Evolutionary conservation across 2,888 invertebrate species (phyloP), one percentile per base, ranked within the genome.

Genomic region (Anticlea derivata): DNA sequence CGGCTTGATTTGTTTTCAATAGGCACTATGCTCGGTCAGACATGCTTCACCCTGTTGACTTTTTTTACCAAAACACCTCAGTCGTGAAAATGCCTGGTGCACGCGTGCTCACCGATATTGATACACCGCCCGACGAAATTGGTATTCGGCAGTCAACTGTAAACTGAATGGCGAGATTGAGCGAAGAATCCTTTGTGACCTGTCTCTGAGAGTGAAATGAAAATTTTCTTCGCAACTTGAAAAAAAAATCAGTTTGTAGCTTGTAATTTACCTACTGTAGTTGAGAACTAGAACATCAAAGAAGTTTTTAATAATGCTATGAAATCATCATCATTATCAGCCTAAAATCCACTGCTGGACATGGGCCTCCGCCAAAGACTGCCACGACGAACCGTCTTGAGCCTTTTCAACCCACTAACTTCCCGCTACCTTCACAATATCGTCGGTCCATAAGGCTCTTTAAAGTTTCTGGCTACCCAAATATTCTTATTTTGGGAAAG

Each of bases 61-160:
- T 10, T 35, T 44, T 44, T 41, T 17, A 17, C 23, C 17, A 37
- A 37, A 46, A 46, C 24, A 26, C 31, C 10, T 46, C 46, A 50
- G 37, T 22, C 34, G 43, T 39, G 13, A 50, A 44, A 50, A 44
- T 45, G 31, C 46, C 26, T 22, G 37, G 11, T 52, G 40, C 30
- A 46, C 41, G 24, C 48, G 30, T 26, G 30, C 29, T 20, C 11
- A 26, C n/a, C 37, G 8, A 37, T 40, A 48, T 44, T 44, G 38
- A 48, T 44, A 44, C 37, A 39, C 39, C 39, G 33, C 38, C 38
- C 13, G 39, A n/a, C 40, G 43, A 53, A 43, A 53, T 52, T 53
- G 53, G 48, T 48, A 53, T 44, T 30, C 33, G 20, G 34, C 48
- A 48, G 53, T 44, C 20, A 53, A 44, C 52, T 39, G 52, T 39